Evolutionary conservation across 1,140 invertebrate genomes (phyloP).

Genomic region (Drosophila mauritiana): DNA sequence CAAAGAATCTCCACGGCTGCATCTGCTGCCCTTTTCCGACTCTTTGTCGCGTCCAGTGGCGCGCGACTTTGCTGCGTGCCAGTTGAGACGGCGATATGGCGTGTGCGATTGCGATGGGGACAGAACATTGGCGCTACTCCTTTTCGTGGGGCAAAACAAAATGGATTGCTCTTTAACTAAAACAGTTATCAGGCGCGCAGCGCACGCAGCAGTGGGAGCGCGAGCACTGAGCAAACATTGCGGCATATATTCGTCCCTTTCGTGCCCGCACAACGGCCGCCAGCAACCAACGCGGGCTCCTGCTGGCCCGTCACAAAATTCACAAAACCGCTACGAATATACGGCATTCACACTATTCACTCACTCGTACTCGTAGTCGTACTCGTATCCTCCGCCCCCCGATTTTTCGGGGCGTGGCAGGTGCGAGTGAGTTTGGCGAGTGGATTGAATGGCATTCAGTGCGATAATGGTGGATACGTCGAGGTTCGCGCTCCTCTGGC

Average conservation of each 20-base stretch:
- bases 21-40: conserved; percentile 23
- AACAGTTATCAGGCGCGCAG: conserved; percentile 81
- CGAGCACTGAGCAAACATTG: conserved; percentile 51
- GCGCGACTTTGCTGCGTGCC: conserved; percentile 22
- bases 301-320: conserved; percentile 65
- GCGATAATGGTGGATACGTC: conserved; percentile 29
- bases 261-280: conserved; percentile 3
- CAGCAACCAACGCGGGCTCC: neutral
- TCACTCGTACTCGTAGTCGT: conserved; percentile 52
- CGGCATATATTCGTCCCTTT: conserved; percentile 57
- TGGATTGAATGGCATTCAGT: conserved; percentile 45
- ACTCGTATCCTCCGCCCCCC: conserved; percentile 24
- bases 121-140: conserved; percentile 67
- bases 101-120: conserved; percentile 26
- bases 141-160: conserved; percentile 83
- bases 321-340: conserved; percentile 84
- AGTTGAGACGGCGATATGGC: conserved; percentile 31
- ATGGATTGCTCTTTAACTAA: conserved; percentile 84
- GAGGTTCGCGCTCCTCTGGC: conserved; percentile 28
- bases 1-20: conserved; percentile 7
- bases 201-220: conserved; percentile 4
- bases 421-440: conserved; percentile 41
- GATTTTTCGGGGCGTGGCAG: conserved; percentile 7
- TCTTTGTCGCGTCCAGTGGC: conserved; percentile 21
- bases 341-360: conserved; percentile 80